Conservation (phyloP, 2,113 vertebrate species). For the Otocyon megalotis region DNA sequence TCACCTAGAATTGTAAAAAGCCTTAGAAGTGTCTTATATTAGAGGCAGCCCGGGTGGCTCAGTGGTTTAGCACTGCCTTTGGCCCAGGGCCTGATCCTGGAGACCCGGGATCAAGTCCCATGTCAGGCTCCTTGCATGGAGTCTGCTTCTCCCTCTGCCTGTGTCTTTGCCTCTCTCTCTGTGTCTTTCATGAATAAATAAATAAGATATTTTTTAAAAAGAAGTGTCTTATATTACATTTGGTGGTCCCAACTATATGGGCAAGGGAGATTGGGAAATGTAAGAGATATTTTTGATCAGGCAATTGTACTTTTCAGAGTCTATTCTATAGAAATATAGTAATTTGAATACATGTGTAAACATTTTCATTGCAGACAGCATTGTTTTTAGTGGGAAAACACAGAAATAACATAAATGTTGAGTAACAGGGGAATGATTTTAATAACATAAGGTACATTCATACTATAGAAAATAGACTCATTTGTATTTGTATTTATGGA, state of each 20-base stretch:
- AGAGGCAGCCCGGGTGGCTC: not conserved
- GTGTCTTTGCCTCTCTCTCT: too few species aligned
- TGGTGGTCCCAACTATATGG: not conserved
- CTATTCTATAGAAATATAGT: constrained; percentile 10
- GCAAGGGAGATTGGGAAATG: not conserved
- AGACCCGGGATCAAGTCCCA: too few species aligned
- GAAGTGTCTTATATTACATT: constrained; percentile 45
- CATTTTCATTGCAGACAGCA: not conserved
- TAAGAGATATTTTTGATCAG: constrained; percentile 37
- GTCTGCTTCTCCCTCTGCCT: too few species aligned
- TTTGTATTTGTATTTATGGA: constrained; percentile 1
- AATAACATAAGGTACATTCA: not conserved
- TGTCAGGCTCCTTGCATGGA: too few species aligned
- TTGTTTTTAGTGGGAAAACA: constrained; percentile 26
- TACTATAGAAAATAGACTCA: not conserved
- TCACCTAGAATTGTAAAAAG: not conserved
- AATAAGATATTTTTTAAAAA: not conserved
- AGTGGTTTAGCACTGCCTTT: too few species aligned
- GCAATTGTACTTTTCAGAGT: constrained; percentile 32
- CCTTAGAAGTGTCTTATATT: constrained; percentile 53
- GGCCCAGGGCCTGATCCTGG: too few species aligned
- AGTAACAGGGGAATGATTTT: not conserved
- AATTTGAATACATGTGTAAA: not conserved
- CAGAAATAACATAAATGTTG: constrained; percentile 30
- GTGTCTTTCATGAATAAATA: too few species aligned